phyloP scores from a whole-genome alignment of 2,113 vertebrate species.

The Shinisaurus crocodilurus region DNA sequence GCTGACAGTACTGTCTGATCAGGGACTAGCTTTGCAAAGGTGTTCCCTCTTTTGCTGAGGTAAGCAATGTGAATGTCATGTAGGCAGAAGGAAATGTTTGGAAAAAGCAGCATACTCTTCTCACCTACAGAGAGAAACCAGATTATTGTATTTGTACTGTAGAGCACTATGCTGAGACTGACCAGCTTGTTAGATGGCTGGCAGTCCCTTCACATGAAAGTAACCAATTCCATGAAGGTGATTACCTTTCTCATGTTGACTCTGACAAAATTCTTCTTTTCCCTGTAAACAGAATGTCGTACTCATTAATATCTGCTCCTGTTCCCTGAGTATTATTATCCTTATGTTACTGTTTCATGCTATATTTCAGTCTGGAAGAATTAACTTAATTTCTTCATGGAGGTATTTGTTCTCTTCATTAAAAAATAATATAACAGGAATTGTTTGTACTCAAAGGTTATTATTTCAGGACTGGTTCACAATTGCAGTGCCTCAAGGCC shows the following conservation, averaged over 20 bases:
- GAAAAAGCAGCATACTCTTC: background rate
- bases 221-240: conserved; percentile 18
- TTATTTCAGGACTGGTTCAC: background rate
- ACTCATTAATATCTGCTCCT: conserved; percentile 24
- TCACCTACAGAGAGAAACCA: background rate
- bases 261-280: conserved; percentile 36
- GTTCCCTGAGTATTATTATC: background rate
- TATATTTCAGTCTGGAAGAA: background rate
- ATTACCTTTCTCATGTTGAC: conserved; percentile 16
- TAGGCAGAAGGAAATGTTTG: background rate
- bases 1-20: conserved; percentile 42
- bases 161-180: background rate
- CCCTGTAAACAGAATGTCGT: background rate
- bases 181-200: background rate
- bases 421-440: background rate
- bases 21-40: conserved; percentile 20
- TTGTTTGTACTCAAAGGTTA: background rate
- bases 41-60: background rate
- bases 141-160: background rate
- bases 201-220: conserved; percentile 34
- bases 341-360: too few species aligned
- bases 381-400: conserved; percentile 7
- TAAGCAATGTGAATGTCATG: background rate
- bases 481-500: background rate
- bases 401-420: background rate